Base-by-base conservation (phyloP, 2,113 vertebrate genomes). In the Mola mola region DNA sequence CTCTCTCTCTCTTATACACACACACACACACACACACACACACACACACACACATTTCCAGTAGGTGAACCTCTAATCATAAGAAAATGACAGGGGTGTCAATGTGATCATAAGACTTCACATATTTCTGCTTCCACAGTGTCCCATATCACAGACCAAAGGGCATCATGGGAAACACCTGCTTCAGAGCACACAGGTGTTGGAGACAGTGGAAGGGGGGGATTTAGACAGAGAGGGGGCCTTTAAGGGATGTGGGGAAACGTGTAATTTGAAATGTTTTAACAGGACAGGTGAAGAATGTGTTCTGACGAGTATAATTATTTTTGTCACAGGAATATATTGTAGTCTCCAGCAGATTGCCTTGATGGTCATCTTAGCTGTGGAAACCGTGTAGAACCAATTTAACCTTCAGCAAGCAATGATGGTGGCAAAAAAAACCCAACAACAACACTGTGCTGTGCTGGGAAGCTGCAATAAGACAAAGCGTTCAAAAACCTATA, bases 121-220 rank as follows among this genome's bases (percentile, higher is more conserved):
- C 69, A 79, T 79, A 79, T 75, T 81, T 84, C 66, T 56, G 66
- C 64, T 75, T 66, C 58, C 69, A 71, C 66, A 74, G 78, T 82
- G 82, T 83, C 67, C 66, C 65, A 74, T 55, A 81, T 85, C 82
- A 78, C 22, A 68, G 77, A 44, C 49, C 57, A 38, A 60, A 55
- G 2, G 50, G 73, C 59, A 75, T 77, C 66, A 83, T 71, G 75
- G 62, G 82, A 87, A 85, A 87, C 82, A 88, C 87, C 80, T 87
- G 82, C 75, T 87, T 87, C 51, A 19, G 24, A 47, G 68, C n/a
- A 53, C 47, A 78, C 75, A 85, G 78, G 82, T 75, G 65, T 68
- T 63, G 62, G 44, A 42, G 37, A 29, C 42, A 17, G 13, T 9
- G 16, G 15, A 17, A 6, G 22, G 28, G 10, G 26, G 16, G 34